phyloP scores from a whole-genome alignment of 2,888 invertebrate genomes.

The Erebia palarica region DNA sequence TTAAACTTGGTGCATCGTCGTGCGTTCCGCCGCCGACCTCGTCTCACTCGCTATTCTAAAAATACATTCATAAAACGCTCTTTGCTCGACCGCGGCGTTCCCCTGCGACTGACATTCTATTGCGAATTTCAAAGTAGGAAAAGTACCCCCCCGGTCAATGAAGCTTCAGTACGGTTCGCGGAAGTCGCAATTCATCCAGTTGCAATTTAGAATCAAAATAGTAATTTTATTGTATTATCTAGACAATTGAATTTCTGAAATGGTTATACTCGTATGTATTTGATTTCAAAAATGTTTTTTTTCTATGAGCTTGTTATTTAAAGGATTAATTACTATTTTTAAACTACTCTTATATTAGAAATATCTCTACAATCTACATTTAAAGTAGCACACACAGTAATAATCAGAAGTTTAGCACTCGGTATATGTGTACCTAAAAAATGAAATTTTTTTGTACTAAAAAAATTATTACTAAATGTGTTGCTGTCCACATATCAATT shows the following conservation, averaged over 20 bases:
- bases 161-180: slow-evolving; percentile 61
- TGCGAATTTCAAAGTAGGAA: slow-evolving; percentile 73
- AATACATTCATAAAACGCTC: slow-evolving; percentile 81
- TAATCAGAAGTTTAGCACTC: background rate
- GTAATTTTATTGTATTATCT: slow-evolving; percentile 27
- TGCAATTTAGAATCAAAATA: slow-evolving; percentile 32
- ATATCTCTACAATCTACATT: too few relatives aligned
- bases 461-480: background rate
- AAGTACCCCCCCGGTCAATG: slow-evolving; percentile 57
- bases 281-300: background rate
- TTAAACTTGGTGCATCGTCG: slow-evolving; percentile 80
- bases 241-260: background rate
- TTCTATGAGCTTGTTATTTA: background rate
- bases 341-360: too few relatives aligned
- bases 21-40: slow-evolving; percentile 69
- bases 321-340: background rate
- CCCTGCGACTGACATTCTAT: slow-evolving; percentile 77
- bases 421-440: background rate
- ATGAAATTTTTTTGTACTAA: too few relatives aligned
- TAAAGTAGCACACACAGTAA: too few relatives aligned
- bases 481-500: background rate
- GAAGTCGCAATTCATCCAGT: slow-evolving; percentile 49
- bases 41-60: slow-evolving; percentile 69
- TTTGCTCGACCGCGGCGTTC: slow-evolving; percentile 72
- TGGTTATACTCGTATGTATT: slow-evolving; percentile 48